Base-by-base conservation (phyloP, 2,888 invertebrate genomes). In the Agriopis aurantiaria region DNA sequence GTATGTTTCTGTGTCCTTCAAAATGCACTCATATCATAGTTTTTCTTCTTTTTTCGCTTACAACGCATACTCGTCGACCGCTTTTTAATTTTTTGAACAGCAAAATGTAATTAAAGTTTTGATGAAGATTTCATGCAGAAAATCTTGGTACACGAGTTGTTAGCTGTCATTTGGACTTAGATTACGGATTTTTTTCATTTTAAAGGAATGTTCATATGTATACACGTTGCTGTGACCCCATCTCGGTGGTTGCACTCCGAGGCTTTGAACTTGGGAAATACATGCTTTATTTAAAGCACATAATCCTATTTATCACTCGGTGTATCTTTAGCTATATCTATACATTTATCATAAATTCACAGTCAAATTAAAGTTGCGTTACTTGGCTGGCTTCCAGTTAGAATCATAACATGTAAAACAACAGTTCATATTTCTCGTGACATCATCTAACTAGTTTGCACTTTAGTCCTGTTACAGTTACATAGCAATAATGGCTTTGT, bases 1-100 rank as follows among this genome's bases (percentile, higher is more conserved):
- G 93, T 91, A 92, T 91, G 92, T 77, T 85, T 88, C 88, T 88
- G 73, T 91, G 92, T 91, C 92, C 92, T 93, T 91, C 89, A 86
- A 77, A 73, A 85, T 89, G 92, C 93, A 93, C 92, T 87, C 85
- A 92, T 89, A 90, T 92, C 92, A 92, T 93, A 92, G 85, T 85
- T 81, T 84, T 84, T 80, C 81, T 81, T 82, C 85, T 85, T 83
- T 82, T 82, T 78, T 90, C 78, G 90, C 90, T 91, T 88, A 73
- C 81, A 66, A 82, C 85, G 89, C 90, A 89, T 86, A 80, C 74
- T 83, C n/a, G 71, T 83, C 11, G 71, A 77, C 71, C 80, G 90
- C 90, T 88, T 87, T 88, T 86, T 78, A 83, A 81, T 82, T 83
- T 5, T 78, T 82, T 82, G 81, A 89, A 91, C 92, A 91, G 92